Conservation (phyloP, 2,113 vertebrate species). For the Callipepla californica region DNA sequence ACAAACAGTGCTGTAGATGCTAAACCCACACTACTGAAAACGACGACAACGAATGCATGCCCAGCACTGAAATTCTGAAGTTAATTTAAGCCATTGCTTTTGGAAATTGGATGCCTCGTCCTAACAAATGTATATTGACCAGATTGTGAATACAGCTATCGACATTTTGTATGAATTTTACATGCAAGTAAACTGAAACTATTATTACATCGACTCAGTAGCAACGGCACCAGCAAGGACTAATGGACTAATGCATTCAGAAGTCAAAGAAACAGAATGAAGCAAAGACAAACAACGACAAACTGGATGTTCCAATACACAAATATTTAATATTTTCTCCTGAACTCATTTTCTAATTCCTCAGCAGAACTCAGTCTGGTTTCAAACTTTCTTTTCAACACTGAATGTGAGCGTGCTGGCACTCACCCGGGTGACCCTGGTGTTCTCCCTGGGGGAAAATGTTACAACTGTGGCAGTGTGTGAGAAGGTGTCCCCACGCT, state of each 20-base stretch:
- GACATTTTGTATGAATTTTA: constrained; percentile 1
- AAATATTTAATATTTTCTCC: background rate
- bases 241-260: background rate
- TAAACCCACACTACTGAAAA: background rate
- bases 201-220: background rate
- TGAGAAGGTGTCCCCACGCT: background rate
- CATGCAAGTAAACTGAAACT: background rate
- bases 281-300: background rate
- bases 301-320: background rate
- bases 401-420: background rate
- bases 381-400: background rate
- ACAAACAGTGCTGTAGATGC: background rate
- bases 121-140: background rate
- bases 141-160: background rate
- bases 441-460: background rate
- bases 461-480: background rate
- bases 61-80: background rate
- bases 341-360: background rate
- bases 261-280: background rate
- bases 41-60: background rate
- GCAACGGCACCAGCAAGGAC: background rate
- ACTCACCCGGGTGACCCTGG: background rate
- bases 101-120: background rate
- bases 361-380: background rate
- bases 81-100: background rate